Percentiles rank a stretch among this genome's conserved stretches.
phyloP scores from a whole-genome alignment of 2,113 vertebrate species.

The Hemicordylus capensis region DNA sequence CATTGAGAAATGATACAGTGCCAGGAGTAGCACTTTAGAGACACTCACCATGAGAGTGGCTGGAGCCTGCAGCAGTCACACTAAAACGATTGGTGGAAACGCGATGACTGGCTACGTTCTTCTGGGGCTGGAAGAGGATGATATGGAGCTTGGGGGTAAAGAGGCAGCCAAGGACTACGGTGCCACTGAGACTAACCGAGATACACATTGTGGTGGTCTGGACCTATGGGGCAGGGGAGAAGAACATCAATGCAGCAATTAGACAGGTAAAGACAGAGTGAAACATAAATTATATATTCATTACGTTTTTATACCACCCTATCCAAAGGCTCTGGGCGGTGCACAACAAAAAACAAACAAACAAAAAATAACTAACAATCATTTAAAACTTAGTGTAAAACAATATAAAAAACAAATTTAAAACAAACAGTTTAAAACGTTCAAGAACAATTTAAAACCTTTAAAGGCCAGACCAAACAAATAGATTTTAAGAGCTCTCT shows the following conservation, averaged over 20 bases:
- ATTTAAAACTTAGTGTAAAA: too few relatives aligned
- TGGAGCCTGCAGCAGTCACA: constrained; percentile 82
- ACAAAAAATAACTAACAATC: too few relatives aligned
- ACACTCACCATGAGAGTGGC: constrained; percentile 85
- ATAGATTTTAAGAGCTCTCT: too few relatives aligned
- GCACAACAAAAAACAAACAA: too few relatives aligned
- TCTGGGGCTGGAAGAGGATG: constrained; percentile 98
- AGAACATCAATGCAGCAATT: constrained; percentile 10
- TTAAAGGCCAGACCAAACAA: too few relatives aligned
- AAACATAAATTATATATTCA: too few relatives aligned
- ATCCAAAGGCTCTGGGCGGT: too few relatives aligned
- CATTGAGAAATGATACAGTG: background rate
- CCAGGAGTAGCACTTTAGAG: rapidly evolving
- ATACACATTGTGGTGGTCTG: constrained; percentile 99
- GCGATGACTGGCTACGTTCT: constrained; percentile 90
- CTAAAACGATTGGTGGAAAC: constrained; percentile 87
- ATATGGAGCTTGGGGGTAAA: constrained; percentile 96
- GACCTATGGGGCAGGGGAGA: constrained; percentile 78
- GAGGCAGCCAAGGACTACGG: constrained; percentile 95
- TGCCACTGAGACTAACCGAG: constrained; percentile 96
- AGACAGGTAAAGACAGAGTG: background rate
- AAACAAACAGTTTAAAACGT: too few relatives aligned
- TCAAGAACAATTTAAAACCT: too few relatives aligned
- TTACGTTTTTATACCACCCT: too few relatives aligned
- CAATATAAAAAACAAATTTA: too few relatives aligned